Percentiles rank a stretch among this genome's conserved stretches.
These are phyloP conservation scores for Odontomachus brunneus DNA, from an alignment of 1,140 invertebrate species.

Conservation along the genomic window DNA sequence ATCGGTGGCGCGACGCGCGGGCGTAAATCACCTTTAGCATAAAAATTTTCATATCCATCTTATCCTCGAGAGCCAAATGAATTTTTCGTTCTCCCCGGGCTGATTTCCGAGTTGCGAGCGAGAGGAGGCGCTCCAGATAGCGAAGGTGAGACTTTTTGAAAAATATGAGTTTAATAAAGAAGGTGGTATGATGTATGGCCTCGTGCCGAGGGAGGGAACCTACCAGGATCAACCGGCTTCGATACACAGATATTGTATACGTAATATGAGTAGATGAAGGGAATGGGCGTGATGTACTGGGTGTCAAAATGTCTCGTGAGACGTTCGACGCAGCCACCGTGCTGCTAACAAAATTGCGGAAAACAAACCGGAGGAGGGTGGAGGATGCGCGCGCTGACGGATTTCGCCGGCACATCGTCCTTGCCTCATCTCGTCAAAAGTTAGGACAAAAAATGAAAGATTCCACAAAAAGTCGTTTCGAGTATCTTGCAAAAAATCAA, in stretches of 20 bases:
- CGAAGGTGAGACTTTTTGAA: conserved; percentile 77
- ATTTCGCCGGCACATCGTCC: conserved; percentile 7
- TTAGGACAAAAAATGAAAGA: neutral
- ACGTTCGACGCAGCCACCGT: conserved; percentile 43
- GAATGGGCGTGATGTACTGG: conserved; percentile 66
- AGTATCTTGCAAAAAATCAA: neutral
- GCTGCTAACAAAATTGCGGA: conserved; percentile 30
- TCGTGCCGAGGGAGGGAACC: conserved; percentile 75
- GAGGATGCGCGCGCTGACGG: neutral
- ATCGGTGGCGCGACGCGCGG: conserved; percentile 49
- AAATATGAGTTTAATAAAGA: conserved; percentile 85
- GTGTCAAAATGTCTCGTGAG: conserved; percentile 59
- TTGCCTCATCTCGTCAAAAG: conserved; percentile 4
- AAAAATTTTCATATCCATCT: conserved; percentile 71
- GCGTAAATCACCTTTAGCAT: conserved; percentile 66
- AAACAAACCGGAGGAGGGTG: neutral
- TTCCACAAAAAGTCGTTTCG: no score
- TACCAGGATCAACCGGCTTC: conserved; percentile 80
- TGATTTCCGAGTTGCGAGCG: conserved; percentile 74
- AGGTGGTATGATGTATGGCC: conserved; percentile 82
- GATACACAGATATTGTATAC: conserved; percentile 81
- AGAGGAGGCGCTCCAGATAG: conserved; percentile 68
- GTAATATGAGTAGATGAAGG: conserved; percentile 75
- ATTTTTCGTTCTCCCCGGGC: conserved; percentile 67
- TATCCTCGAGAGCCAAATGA: conserved; percentile 70